Evolutionary conservation across 2,113 vertebrate genomes (phyloP), one percentile per base, ranked within the genome.

Genomic region (Ptilorrhoa leucosticta): DNA sequence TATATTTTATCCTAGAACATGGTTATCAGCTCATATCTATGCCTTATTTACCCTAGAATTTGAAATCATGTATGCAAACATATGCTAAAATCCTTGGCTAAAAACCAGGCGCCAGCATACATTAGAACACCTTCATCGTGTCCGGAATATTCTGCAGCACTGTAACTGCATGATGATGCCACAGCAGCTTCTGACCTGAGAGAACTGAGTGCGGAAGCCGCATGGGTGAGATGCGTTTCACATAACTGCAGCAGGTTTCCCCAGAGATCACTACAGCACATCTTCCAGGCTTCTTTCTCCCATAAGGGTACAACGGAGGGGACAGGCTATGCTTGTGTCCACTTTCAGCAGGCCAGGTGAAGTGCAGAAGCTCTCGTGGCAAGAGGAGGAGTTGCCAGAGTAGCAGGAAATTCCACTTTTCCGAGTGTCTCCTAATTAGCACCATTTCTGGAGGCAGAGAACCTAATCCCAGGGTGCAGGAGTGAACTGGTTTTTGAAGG

Each of bases 391-490:
- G 58, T 71, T 77, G 54, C 51, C 50, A 20, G 64, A 80, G 33
- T 2, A 90, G 72, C 79, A 92, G 93, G 80, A 94, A 94, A 93
- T 89, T 87, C 86, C 51, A 70, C 91, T 94, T 95, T 77, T 82
- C 64, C 11, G 0, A 70, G 68, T 33, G 35, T 83, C 70, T 89
- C 81, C 83, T 87, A 90, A 93, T 93, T 81, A 86, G 16, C 33
- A 35, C 24, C 4, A 0, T 83, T 90, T 92, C 76, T 94, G 86
- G 42, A 93, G 79, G 76, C 50, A 83, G 45, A 86, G 37, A 26
- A 47, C 56, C 28, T 90, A 64, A 88, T 88, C 42, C 79, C 72
- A 44, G 68, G 21, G 30, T n/a, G 23, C 54, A 73, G 72, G 27
- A 54, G 33, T 87, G 68, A 90, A 40, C 68, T 56, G 75, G 21